phyloP scores from a whole-genome alignment of 92 coral and sea anemone species.

The Paragorgia papillata region DNA sequence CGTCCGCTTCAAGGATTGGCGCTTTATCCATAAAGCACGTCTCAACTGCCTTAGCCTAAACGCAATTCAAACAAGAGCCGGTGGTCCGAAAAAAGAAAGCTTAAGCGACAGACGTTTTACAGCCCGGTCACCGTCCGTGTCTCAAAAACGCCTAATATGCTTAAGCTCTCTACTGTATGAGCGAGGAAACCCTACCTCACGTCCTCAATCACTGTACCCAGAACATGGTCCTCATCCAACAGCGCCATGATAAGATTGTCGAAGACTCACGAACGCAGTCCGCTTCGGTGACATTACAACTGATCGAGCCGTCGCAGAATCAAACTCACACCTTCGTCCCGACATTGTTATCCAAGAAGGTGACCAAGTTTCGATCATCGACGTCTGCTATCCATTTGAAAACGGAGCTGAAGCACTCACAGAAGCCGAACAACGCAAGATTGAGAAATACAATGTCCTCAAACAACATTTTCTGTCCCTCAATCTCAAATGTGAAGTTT shows the following conservation, averaged over 20 bases:
- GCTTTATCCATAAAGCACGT: constrained; percentile 56
- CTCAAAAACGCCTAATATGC: too few relatives aligned
- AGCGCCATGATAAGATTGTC: constrained; percentile 36
- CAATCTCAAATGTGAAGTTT: constrained; percentile 3
- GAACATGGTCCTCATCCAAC: constrained; percentile 35
- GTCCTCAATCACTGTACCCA: constrained; percentile 39
- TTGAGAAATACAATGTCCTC: constrained; percentile 24
- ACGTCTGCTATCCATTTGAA: constrained; percentile 44
- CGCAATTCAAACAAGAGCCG: constrained; percentile 53
- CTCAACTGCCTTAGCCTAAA: constrained; percentile 37
- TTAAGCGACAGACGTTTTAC: not conserved
- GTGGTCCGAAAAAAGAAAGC: too few relatives aligned
- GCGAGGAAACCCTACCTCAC: constrained; percentile 41
- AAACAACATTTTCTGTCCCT: constrained; percentile 14
- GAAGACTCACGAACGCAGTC: constrained; percentile 32
- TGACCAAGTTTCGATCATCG: constrained; percentile 26
- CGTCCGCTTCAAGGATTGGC: constrained; percentile 48
- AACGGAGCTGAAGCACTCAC: constrained; percentile 38
- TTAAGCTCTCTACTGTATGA: constrained; percentile 40
- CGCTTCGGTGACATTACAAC: constrained; percentile 26
- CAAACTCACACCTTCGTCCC: constrained; percentile 31
- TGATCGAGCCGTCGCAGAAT: constrained; percentile 39
- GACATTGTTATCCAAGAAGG: constrained; percentile 38
- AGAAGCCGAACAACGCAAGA: constrained; percentile 33
- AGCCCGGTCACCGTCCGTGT: too few relatives aligned